A percentile compares a stretch with the other conserved stretches of the same genome.
phyloP scores from a whole-genome alignment of 2,113 vertebrate species.

The Podarcis muralis region DNA sequence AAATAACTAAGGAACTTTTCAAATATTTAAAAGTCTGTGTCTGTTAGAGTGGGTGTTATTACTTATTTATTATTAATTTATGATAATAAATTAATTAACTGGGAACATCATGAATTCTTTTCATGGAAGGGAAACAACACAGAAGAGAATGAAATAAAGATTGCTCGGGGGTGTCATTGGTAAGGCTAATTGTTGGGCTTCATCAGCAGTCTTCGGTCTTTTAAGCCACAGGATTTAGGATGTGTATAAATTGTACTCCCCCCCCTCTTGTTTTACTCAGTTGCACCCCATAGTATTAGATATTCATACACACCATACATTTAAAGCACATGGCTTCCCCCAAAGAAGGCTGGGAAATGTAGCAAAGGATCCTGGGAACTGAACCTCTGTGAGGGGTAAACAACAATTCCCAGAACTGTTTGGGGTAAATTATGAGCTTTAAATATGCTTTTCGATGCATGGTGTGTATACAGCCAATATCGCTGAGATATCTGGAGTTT shows the following conservation, averaged over 20 bases:
- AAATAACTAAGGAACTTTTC: background rate
- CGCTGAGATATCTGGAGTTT: background rate
- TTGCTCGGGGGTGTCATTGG: background rate
- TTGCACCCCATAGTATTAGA: background rate
- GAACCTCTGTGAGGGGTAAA: too few relatives aligned
- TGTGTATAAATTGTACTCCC: background rate
- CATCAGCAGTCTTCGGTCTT: background rate
- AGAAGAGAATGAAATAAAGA: too few relatives aligned
- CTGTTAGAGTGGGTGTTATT: background rate
- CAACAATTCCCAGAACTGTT: too few relatives aligned
- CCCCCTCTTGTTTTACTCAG: too few relatives aligned
- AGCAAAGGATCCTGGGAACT: too few relatives aligned
- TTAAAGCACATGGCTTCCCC: too few relatives aligned
- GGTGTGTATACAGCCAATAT: background rate
- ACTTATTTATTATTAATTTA: too few relatives aligned
- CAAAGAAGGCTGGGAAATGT: too few relatives aligned
- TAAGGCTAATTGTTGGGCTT: background rate
- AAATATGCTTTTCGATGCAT: too few relatives aligned
- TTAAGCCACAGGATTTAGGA: background rate
- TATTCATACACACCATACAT: too few relatives aligned
- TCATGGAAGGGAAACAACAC: background rate
- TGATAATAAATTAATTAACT: background rate
- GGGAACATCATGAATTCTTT: background rate
- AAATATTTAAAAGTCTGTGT: background rate
- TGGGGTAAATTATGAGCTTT: too few relatives aligned